These are phyloP conservation scores for Alectoris magna DNA, from an alignment of 2,797 vertebrate genomes.

Conservation along the genomic window DNA sequence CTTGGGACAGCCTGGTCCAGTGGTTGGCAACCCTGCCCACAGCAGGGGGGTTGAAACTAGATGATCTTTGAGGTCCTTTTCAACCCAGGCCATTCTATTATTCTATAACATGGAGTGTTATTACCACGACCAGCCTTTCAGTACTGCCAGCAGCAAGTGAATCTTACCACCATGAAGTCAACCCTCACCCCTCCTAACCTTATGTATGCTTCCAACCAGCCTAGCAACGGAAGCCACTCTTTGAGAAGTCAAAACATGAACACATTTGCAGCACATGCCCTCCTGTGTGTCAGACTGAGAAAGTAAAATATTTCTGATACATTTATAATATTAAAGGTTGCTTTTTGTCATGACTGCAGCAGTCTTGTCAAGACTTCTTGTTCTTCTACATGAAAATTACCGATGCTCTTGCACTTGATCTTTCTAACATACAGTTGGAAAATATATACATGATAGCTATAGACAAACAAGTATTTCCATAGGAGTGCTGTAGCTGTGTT, in stretches of 20 bases:
- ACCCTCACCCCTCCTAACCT: background rate
- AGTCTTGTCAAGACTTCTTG: background rate
- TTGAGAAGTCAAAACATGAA: background rate
- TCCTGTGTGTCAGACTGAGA: background rate
- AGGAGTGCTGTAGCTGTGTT: background rate
- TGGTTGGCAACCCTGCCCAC: no score
- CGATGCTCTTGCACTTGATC: background rate
- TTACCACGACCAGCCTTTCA: background rate
- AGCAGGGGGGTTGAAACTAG: no score
- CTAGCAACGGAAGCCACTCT: background rate
- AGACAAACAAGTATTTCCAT: background rate
- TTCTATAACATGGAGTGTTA: background rate
- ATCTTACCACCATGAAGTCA: background rate
- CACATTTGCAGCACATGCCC: background rate
- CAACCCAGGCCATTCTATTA: no score
- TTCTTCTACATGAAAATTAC: background rate
- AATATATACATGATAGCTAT: background rate
- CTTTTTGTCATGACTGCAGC: background rate
- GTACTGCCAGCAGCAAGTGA: background rate
- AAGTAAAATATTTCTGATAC: background rate
- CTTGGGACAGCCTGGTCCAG: no score
- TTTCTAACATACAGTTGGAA: background rate
- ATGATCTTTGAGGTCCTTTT: no score
- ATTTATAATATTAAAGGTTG: background rate
- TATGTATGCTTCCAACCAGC: background rate